These are phyloP conservation scores for Hecatera dysodea DNA, from an alignment of 2,888 invertebrate species.

Conservation along the genomic window DNA sequence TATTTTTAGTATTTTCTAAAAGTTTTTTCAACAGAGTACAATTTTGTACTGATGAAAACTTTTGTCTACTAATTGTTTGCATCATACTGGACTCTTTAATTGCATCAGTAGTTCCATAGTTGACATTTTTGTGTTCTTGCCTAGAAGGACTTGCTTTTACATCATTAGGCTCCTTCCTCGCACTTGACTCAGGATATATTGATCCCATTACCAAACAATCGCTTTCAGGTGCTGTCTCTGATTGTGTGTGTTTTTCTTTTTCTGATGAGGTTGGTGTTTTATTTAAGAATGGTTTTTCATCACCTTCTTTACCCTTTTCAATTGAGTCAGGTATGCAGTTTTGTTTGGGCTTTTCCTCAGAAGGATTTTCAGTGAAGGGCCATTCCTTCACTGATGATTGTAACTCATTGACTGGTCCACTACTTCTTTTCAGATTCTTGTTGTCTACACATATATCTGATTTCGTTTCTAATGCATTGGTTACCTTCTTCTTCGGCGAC, in stretches of 20 bases:
- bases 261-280: conserved; percentile 30
- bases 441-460: conserved; percentile 48
- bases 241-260: conserved; percentile 47
- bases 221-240: conserved; percentile 26
- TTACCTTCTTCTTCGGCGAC: conserved; percentile 72
- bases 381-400: conserved; percentile 35
- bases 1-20: conserved; percentile 82
- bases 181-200: conserved; percentile 41
- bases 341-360: conserved; percentile 58
- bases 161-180: conserved; percentile 45
- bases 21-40: conserved; percentile 87
- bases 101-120: conserved; percentile 46
- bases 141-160: conserved; percentile 42
- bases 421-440: conserved; percentile 44
- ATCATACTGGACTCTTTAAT: conserved; percentile 56
- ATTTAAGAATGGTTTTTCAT: conserved; percentile 38
- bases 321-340: conserved; percentile 67
- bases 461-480: conserved; percentile 69
- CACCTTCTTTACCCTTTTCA: conserved; percentile 43
- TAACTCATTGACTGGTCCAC: conserved; percentile 41
- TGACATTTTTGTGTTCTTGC: conserved; percentile 50
- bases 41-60: conserved; percentile 77
- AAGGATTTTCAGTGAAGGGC: too few relatives aligned
- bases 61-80: conserved; percentile 68
- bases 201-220: conserved; percentile 38